Percentiles rank a stretch among this genome's conserved stretches.
Conservation (phyloP, 2,113 vertebrate genomes). For the Ammodytes marinus region DNA sequence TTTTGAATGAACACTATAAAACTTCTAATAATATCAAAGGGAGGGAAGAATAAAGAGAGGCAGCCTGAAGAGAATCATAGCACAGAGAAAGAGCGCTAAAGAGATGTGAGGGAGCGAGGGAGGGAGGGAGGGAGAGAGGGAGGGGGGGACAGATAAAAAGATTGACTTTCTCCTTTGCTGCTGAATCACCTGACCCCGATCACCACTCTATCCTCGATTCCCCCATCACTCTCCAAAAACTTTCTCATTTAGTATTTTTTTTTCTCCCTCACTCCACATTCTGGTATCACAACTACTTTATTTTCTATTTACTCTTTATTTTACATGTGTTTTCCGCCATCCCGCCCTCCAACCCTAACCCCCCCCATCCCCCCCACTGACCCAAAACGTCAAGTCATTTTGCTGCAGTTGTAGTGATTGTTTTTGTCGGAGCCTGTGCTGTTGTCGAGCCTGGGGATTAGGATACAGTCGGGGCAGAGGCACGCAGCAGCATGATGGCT, state of each 20-base stretch:
- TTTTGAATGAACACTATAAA: background rate
- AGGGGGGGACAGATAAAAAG: constrained; percentile 11
- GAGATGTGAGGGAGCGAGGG: background rate
- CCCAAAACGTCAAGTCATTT: constrained; percentile 49
- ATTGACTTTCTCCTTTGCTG: constrained; percentile 8
- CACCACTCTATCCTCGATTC: background rate
- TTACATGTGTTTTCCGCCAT: too few species aligned
- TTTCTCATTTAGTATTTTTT: background rate
- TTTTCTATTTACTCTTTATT: background rate
- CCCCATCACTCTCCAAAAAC: background rate
- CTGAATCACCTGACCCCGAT: constrained; percentile 41
- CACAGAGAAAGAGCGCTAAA: constrained; percentile 14
- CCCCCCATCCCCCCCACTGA: constrained; percentile 7
- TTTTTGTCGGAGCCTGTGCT: constrained; percentile 31
- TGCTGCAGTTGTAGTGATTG: constrained; percentile 51
- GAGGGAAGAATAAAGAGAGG: background rate
- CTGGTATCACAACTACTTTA: constrained; percentile 1
- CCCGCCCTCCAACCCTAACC: too few species aligned
- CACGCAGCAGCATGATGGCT: constrained; percentile 29
- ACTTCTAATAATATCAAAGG: background rate
- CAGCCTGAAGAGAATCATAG: constrained; percentile 29
- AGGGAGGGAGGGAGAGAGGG: constrained; percentile 9
- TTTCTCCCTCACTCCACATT: background rate
- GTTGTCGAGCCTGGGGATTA: constrained; percentile 55
- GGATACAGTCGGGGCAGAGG: constrained; percentile 32